phyloP scores from a whole-genome alignment of 2,797 vertebrate genomes.

The Hydrophis major region DNA sequence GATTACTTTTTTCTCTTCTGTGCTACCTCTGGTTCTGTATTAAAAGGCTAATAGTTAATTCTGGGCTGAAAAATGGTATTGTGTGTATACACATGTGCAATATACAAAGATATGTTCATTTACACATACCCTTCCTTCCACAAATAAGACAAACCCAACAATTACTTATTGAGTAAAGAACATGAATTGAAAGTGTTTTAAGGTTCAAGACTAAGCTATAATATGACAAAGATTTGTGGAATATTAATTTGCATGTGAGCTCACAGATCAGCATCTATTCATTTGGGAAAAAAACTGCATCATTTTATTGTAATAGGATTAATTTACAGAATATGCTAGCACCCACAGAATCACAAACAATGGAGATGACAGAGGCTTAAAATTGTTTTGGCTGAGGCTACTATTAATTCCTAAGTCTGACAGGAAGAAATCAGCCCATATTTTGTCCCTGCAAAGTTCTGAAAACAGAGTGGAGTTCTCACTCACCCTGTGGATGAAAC shows the following conservation, averaged over 20 bases:
- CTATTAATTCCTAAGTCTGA: background rate
- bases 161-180: background rate
- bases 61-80: background rate
- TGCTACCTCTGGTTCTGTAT: background rate
- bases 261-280: background rate
- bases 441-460: background rate
- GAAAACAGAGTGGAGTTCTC: background rate
- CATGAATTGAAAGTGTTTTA: background rate
- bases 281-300: background rate
- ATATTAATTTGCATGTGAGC: slow-evolving; percentile 5
- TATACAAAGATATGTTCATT: background rate
- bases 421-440: background rate
- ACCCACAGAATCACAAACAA: slow-evolving; percentile 4
- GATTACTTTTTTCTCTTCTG: background rate
- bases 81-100: background rate
- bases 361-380: slow-evolving; percentile 14
- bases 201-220: background rate
- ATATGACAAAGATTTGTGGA: background rate
- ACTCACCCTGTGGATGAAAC: background rate
- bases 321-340: slow-evolving; percentile 9
- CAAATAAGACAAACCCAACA: background rate
- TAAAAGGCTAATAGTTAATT: background rate
- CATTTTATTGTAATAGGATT: slow-evolving; percentile 14
- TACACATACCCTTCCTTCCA: background rate
- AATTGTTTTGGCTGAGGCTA: background rate